Evolutionary conservation across 2,888 invertebrate species (phyloP).

Genomic region (Lycia hirtaria): DNA sequence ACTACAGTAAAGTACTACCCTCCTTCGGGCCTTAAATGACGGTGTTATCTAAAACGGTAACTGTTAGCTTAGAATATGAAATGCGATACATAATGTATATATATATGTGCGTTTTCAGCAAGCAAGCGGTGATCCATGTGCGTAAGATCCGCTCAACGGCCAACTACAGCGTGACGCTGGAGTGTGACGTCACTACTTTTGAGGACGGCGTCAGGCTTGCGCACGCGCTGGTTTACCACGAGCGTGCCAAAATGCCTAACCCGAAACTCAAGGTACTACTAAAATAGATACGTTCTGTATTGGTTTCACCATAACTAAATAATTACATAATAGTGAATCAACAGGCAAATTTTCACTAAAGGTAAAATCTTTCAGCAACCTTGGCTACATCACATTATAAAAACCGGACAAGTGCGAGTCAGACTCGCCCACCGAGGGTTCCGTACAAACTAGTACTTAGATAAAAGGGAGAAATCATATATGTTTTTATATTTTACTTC

Average conservation of each 20-base stretch:
- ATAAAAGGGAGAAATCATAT: no score
- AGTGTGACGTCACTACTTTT: conserved; percentile 71
- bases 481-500: no score
- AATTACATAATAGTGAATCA: no score
- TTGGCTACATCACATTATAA: no score
- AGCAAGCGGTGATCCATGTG: conserved; percentile 72
- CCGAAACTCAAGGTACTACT: conserved; percentile 56
- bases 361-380: no score
- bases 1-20: no score
- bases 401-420: no score
- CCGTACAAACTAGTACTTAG: no score
- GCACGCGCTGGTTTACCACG: conserved; percentile 75
- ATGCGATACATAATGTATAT: background rate
- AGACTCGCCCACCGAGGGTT: no score
- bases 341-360: no score
- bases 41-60: background rate
- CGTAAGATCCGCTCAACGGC: conserved; percentile 55
- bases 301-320: background rate
- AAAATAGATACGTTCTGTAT: background rate
- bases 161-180: conserved; percentile 52
- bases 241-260: conserved; percentile 65
- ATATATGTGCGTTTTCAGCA: conserved; percentile 63
- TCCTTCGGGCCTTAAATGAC: no score
- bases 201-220: conserved; percentile 71
- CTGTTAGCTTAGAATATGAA: no score